Base-by-base conservation (phyloP, 2,113 vertebrate genomes). In the Symphodus melops region DNA sequence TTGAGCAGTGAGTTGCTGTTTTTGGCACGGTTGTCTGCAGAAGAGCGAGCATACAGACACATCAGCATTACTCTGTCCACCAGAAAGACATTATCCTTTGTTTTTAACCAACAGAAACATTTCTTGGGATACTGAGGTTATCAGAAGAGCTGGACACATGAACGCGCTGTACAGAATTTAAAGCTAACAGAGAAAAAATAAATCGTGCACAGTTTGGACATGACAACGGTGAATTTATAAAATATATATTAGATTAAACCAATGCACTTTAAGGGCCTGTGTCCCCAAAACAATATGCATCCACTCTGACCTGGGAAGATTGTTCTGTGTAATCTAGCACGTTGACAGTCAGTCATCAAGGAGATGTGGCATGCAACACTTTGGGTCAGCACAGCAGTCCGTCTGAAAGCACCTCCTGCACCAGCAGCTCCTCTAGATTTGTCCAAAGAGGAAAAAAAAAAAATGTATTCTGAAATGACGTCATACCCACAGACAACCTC, bases 401-500 rank as follows among this genome's bases (percentile, higher is more conserved):
- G 73, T 81, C 75, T 79, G 68, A 63, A 84, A 56, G 68, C 56
- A 79, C 59, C 63, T 63, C 41, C 52, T 51, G 13, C 3, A 53
- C 23, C 41, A 41, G 3, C 75, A 89, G 69, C 82, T 87, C 81
- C 68, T 84, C 53, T 69, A 49, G 79, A 80, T 84, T 78, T 83
- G 60, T 72, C 82, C 60, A 51, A 83, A 83, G 83, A 87, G 81
- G 9, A 20, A 51, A 9, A 44, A 25, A 33, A 51, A 9, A 62
- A 67, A 66, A 79, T 81, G 81, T 81, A 80, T 77, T 78, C 68
- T 37, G 62, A 70, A 68, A 68, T 89, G 86, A 91, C 84, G 83
- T 90, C 91, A 91, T 83, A 62, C 52, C 83, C 74, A 81, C 72
- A 72, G 72, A 88, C 54, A 79, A 75, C 89, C 92, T 93, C 90